Base-by-base conservation (phyloP, 2,797 vertebrate species). In the Thunnus albacares region DNA sequence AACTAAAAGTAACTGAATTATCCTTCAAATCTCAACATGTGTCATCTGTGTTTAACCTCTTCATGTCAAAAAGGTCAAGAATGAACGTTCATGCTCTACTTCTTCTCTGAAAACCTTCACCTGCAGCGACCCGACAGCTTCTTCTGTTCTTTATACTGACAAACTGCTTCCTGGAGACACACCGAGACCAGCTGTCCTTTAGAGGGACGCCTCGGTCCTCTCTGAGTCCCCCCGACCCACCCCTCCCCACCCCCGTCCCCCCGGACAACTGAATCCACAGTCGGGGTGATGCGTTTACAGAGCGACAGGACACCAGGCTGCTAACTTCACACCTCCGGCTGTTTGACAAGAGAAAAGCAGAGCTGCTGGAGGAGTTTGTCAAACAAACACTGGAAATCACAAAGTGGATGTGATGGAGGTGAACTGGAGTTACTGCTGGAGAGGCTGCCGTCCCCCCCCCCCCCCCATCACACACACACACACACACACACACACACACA, bases 251-350 rank as follows among this genome's bases (percentile, higher is more conserved):
- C 2, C 0, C 38, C 22, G 18, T 41, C 56, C 28, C 58, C 24
- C 11, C 2, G 3, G 12, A 45, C 66, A 24, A 38, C 38, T 38
- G 58, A 68, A 30, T 15, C 59, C 73, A 67, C 75, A 72, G 26
- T 4, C 17, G 2, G 5, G n/a, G 17, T 6, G 77, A 5, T 45
- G 77, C 14, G 18, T 85, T 59, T 10, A 62, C 66, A 72, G 30
- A 0, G 35, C 20, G 52, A 9, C 24, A 9, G 83, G 76, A 77
- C 75, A 74, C 41, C 45, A 11, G 70, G 24, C 28, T 3, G 65
- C 55, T 26, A 61, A 61, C 67, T 64, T 77, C 80, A 81, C 84
- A 78, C 85, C 71, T 71, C 63, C 5, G 43, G 17, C 58, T 43
- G 64, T 33, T 33, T 33, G 30, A 33, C 30, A 33, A 28, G 22